Conservation (phyloP, 2,888 invertebrate genomes). For the Nephrotoma guestfalica region DNA sequence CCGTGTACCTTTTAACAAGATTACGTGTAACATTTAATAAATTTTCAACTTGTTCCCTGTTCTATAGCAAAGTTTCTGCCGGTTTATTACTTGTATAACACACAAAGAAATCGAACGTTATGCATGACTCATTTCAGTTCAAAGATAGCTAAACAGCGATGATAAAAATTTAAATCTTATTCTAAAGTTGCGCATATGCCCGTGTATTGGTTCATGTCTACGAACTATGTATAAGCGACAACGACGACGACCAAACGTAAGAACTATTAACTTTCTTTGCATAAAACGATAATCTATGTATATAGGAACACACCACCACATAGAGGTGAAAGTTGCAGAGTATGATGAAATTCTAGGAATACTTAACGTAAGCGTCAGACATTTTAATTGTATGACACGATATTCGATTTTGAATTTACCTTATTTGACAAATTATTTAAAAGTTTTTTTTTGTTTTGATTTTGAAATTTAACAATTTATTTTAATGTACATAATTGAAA, state of each 20-base stretch:
- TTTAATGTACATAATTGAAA: not conserved
- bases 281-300: not conserved
- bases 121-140: not conserved
- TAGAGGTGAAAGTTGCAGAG: not conserved
- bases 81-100: not conserved
- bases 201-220: not conserved
- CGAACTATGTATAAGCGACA: not conserved
- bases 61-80: not conserved
- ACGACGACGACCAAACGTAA: not conserved
- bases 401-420: not conserved
- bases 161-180: not conserved
- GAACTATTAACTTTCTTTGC: not conserved
- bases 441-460: not conserved
- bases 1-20: not conserved
- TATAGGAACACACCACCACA: not conserved
- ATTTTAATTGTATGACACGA: not conserved
- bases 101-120: not conserved
- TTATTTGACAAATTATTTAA: not conserved
- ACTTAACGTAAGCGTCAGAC: not conserved
- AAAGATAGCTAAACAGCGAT: not conserved
- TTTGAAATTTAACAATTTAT: not conserved
- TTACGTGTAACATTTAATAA: not conserved
- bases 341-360: not conserved
- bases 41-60: not conserved
- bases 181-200: not conserved